These are phyloP conservation scores for Caloenas nicobarica DNA, from an alignment of 2,113 vertebrate genomes.

Conservation along the genomic window DNA sequence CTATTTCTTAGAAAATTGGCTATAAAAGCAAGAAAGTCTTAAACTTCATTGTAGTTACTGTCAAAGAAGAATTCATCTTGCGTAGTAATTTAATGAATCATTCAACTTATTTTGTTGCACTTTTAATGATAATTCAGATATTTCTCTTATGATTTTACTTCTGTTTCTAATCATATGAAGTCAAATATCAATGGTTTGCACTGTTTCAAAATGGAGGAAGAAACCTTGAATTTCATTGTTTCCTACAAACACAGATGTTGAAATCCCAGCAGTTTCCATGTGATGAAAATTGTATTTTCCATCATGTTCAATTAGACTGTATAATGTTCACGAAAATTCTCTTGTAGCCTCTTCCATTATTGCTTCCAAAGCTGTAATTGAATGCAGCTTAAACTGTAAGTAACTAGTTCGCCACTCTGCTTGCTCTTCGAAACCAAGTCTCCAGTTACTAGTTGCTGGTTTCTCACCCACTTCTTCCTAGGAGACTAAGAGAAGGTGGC, in stretches of 20 bases:
- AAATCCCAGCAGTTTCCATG: background rate
- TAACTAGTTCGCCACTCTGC: background rate
- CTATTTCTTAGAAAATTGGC: background rate
- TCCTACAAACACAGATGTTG: background rate
- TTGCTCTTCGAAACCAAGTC: background rate
- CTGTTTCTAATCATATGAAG: background rate
- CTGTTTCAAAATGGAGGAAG: background rate
- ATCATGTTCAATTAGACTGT: background rate
- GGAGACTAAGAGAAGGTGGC: background rate
- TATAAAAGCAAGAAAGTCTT: background rate
- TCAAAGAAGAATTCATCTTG: background rate
- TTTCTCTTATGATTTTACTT: no score
- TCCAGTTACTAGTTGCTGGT: rapidly evolving
- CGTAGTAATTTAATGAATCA: no score
- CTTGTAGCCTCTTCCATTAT: background rate
- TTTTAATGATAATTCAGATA: no score
- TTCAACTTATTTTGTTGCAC: no score
- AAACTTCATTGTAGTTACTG: background rate
- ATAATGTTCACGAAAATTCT: background rate
- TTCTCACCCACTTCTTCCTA: background rate
- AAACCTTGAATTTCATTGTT: background rate
- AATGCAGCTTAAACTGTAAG: background rate
- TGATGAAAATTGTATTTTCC: background rate
- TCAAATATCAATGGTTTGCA: background rate
- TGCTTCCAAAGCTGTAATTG: background rate